Base-by-base conservation (phyloP, 2,797 vertebrate genomes). In the Ataeniobius toweri region DNA sequence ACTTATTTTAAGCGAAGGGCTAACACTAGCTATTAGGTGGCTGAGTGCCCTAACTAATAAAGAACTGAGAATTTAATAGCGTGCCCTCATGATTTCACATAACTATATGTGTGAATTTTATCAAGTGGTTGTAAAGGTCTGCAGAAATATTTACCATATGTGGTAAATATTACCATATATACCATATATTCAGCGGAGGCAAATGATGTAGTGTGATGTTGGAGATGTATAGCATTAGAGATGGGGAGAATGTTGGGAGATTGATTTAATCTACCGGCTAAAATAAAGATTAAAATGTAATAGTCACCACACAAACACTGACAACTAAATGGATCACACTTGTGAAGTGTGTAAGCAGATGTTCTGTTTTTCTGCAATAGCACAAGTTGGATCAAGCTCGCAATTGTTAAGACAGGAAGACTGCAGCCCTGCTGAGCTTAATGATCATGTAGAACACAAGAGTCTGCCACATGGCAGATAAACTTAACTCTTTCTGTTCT, bases 351-450 rank as follows among this genome's bases (percentile, higher is more conserved):
- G 39, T 67, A 53, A 81, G 85, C 86, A 86, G 85, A 86, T 87
- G 87, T 80, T 83, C 71, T 67, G 58, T 74, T 78, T 86, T 88
- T 91, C 73, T 88, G 83, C 69, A 83, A 80, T 44, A 83, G 79
- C 86, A 83, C 71, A 83, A 88, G 69, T 73, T 90, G 89, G 85
- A 86, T 82, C 74, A 48, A 78, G 76, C 77, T 82, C 73, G 24
- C 65, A 53, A 69, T 78, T 87, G 70, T 78, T 83, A 44, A 79
- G 82, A 86, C 72, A 85, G 75, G 81, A 83, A 20, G 26, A 28
- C 48, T 73, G 53, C 80, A 81, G 77, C 24, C 31, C 63, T 3
- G 1, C 61, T 76, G 71, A 83, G 76, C 73, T 80, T 53, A 56
- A 39, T 59, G 56, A 74, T 76, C 41, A 36, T n/a, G 55, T 63